Base-by-base conservation (phyloP, 2,113 vertebrate species). In the Heliornis fulica region DNA sequence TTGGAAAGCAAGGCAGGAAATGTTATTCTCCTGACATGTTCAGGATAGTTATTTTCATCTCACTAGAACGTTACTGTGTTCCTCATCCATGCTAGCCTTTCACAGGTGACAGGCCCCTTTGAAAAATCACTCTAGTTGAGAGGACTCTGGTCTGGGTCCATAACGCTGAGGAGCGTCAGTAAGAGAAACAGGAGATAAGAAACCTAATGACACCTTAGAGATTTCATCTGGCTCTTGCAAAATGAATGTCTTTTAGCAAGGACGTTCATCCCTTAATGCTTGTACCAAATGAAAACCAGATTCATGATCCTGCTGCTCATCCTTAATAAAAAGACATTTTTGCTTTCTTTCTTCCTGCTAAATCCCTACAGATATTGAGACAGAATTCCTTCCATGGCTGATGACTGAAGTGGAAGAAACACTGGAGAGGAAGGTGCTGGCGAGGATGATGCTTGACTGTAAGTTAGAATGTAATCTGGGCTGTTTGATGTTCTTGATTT, bases 351-450 rank as follows among this genome's bases (percentile, higher is more conserved):
- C 41, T 81, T 80, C 15, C 76, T 94, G 51, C 57, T 57, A 70
- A 89, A 96, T 83, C 70, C 36, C 94, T 95, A 94, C 74, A 99
- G 99, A 99, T 96, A 97, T 99, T 79, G 98, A 99, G 93, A 97
- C 98, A 25, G 96, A 97, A 95, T 99, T 99, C 96, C 71, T 99
- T 48, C 99, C 99, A 0, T 99, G 98, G 98, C 96, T 99, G 78
- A 98, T 99, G 98, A 79, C 69, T 77, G 97, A 98, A 83, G 98
- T 99, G 40, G 97, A 97, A 88, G 97, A 96, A 84, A 91, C 64
- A 48, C 92, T 99, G 83, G 98, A 99, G 40, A 96, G 94, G 94
- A 98, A 96, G 92, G 65, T 97, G 77, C 70, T 98, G 25, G 98
- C 98, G 54, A 98, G 98, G 93, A 82, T 87, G 22, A 60, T 99